phyloP scores from a whole-genome alignment of 2,888 invertebrate species.

The Brachylomia viminalis region DNA sequence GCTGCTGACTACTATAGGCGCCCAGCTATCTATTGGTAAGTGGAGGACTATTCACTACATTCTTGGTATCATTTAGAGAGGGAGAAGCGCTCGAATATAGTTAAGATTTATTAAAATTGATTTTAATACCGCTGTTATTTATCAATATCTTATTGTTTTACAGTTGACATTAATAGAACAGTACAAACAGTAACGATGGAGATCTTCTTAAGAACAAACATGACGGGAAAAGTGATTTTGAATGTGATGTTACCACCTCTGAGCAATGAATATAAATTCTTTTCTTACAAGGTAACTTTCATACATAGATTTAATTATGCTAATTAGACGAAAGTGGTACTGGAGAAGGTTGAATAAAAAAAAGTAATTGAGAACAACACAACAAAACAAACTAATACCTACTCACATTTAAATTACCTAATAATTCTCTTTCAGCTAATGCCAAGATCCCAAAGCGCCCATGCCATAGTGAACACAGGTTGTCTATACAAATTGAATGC shows the following conservation, averaged over 20 bases:
- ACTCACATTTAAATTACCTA: not conserved
- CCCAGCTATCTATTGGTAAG: slow-evolving; percentile 77
- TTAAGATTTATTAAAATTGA: no score
- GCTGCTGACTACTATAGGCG: slow-evolving; percentile 80
- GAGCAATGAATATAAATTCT: slow-evolving; percentile 85
- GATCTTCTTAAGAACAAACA: slow-evolving; percentile 81
- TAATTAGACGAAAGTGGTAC: not conserved
- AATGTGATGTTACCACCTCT: slow-evolving; percentile 90
- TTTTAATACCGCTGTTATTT: no score
- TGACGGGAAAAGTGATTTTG: slow-evolving; percentile 87
- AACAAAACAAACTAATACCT: no score
- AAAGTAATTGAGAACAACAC: not conserved
- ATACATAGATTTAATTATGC: not conserved
- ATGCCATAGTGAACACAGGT: slow-evolving; percentile 94
- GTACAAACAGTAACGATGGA: slow-evolving; percentile 76
- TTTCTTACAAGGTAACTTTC: slow-evolving; percentile 91
- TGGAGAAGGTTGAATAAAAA: not conserved
- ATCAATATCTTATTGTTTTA: not conserved
- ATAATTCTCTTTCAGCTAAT: slow-evolving; percentile 90
- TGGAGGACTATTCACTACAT: not conserved
- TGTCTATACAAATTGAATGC: slow-evolving; percentile 88
- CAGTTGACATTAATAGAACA: slow-evolving; percentile 41
- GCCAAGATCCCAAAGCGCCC: slow-evolving; percentile 93
- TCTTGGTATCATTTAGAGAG: no score
- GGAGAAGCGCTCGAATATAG: no score